Evolutionary conservation across 2,797 vertebrate species (phyloP).

Genomic region (Mormyrops boulengeri): DNA sequence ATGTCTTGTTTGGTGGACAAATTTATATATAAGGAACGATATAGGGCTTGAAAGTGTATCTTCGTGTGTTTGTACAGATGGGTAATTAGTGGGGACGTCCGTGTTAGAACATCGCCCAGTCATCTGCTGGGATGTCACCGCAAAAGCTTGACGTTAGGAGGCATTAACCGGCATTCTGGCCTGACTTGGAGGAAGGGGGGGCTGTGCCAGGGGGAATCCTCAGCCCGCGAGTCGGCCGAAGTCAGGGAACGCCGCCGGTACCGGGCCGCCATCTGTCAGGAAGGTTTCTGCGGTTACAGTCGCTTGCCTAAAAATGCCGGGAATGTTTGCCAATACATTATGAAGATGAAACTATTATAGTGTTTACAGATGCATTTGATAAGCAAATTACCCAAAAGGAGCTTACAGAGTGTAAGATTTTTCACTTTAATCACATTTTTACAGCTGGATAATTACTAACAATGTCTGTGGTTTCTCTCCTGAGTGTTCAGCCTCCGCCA

Average conservation of each 20-base stretch:
- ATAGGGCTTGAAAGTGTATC: background rate
- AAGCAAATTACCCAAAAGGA: slow-evolving; percentile 11
- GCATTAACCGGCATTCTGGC: background rate
- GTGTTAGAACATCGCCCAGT: background rate
- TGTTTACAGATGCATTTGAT: slow-evolving; percentile 2
- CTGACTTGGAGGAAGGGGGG: slow-evolving; percentile 29
- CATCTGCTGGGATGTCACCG: background rate
- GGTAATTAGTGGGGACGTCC: background rate
- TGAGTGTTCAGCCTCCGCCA: background rate
- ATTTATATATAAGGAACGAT: background rate
- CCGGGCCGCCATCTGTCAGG: background rate
- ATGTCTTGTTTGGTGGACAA: background rate
- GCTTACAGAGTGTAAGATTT: slow-evolving; percentile 6
- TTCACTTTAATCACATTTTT: slow-evolving; percentile 6
- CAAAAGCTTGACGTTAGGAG: background rate
- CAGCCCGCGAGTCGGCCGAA: background rate
- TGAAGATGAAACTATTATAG: slow-evolving; percentile 1
- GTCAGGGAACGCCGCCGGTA: background rate
- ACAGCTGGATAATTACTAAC: slow-evolving; percentile 10
- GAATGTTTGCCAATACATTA: slow-evolving; percentile 8
- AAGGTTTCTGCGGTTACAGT: background rate
- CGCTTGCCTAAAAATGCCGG: background rate
- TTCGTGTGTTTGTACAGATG: slow-evolving; percentile 6
- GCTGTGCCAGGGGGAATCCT: slow-evolving; percentile 28
- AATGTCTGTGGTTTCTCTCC: background rate